Evolutionary conservation across 2,888 invertebrate genomes (phyloP), one percentile per base, ranked within the genome.

Genomic region (Alsophila aescularia): DNA sequence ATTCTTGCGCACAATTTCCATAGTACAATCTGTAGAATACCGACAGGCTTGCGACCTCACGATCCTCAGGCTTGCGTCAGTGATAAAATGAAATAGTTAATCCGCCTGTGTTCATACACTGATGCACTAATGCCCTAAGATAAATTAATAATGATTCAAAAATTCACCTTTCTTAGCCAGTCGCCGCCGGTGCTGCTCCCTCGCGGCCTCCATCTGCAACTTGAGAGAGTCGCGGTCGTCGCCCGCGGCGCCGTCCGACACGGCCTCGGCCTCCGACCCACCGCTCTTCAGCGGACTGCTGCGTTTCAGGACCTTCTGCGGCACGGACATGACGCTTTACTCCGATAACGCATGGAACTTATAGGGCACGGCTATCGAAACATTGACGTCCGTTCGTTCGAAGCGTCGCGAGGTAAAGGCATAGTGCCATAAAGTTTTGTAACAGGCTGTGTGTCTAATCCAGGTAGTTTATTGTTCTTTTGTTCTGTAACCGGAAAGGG

Each of bases 191-290:
- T 92, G 92, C 68, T 84, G 81, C 60, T 92, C 92, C 36, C 92
- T 60, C 0, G 90, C 91, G 0, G 85, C 87, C 62, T 92, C 92
- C 92, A 92, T 92, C 69, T 91, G 88, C 54, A 92, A 73, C 81
- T 90, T 92, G 61, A 90, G 79, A 58, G 75, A 71, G 75, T 89
- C 88, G 0, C 84, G 64, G 48, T 84, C 85, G 60, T 76, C 74
- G 0, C 60, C 51, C 36, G 50, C 74, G 0, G 66, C 66, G 1
- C 82, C 83, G 58, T 84, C 87, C 0, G 81, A 81, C 31, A 72
- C 83, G 24, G 65, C 72, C 53, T 88, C 89, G 7, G 83, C 79
- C 69, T 87, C 88, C 5, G 84, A 83, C 14, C 87, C 89, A 3
- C 88, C 88, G 55, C 83, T 84, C 79, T 87, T 88, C 36, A 85